Percentiles rank a stretch among this genome's conserved stretches.
Evolutionary conservation across 2,888 invertebrate species (phyloP).

Genomic region (Thera obeliscata): DNA sequence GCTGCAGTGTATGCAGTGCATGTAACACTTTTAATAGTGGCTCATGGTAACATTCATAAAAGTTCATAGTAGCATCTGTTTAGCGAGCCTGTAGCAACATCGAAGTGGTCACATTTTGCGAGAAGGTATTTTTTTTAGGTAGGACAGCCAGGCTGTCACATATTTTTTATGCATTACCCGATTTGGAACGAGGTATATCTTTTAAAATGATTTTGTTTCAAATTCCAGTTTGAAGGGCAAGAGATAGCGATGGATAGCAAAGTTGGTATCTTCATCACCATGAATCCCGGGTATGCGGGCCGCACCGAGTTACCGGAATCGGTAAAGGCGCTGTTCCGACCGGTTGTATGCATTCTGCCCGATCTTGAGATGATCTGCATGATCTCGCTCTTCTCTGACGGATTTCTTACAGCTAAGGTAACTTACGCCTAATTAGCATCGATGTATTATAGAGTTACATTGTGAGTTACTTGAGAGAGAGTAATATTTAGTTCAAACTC

Average conservation of each 20-base stretch:
- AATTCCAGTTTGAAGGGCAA: constrained; percentile 90
- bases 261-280: constrained; percentile 97
- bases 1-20: constrained; percentile 93
- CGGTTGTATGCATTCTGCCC: constrained; percentile 96
- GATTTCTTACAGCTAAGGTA: constrained; percentile 94
- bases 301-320: constrained; percentile 96
- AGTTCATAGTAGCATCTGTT: not conserved
- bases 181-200: not conserved
- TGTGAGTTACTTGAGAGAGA: too few species aligned
- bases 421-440: too few species aligned
- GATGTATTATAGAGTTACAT: too few species aligned
- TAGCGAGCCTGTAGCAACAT: too few species aligned
- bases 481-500: too few species aligned
- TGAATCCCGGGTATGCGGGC: constrained; percentile 97
- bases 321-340: constrained; percentile 95
- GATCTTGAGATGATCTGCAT: constrained; percentile 96
- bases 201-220: not conserved
- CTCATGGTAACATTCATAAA: not conserved
- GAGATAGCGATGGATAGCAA: constrained; percentile 93
- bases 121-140: too few species aligned
- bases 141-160: too few species aligned
- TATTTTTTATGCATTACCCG: too few species aligned
- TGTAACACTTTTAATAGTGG: constrained; percentile 24
- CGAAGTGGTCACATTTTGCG: too few species aligned
- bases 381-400: constrained; percentile 96